A percentile compares a stretch with the other conserved stretches of the same genome.
phyloP scores from a whole-genome alignment of 2,797 vertebrate genomes.

The Emydoidea blandingii region DNA sequence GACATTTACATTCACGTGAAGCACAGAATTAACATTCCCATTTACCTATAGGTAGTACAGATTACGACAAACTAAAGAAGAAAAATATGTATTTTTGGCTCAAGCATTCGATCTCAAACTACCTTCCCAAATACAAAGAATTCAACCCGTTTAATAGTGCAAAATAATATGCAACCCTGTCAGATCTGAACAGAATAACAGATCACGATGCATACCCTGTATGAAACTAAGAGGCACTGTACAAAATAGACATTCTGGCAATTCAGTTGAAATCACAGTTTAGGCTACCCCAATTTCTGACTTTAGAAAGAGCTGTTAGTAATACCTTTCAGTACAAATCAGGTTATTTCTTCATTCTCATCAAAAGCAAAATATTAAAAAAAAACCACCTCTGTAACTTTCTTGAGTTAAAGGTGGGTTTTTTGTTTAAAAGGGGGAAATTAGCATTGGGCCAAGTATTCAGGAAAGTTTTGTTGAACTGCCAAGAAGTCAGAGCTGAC shows the following conservation, averaged over 20 bases:
- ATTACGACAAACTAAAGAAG: conserved; percentile 60
- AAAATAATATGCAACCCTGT: neutral
- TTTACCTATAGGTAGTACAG: conserved; percentile 55
- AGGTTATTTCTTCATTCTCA: neutral
- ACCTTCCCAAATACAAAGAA: neutral
- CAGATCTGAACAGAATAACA: neutral
- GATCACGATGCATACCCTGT: neutral
- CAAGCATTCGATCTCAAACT: conserved; percentile 61
- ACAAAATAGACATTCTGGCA: neutral
- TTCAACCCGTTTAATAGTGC: neutral
- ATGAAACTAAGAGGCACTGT: neutral
- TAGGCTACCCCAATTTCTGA: neutral
- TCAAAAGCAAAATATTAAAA: neutral
- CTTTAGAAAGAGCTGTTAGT: neutral
- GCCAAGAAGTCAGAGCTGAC: neutral
- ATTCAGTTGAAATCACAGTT: neutral
- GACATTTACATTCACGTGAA: conserved; percentile 72
- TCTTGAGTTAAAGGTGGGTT: neutral
- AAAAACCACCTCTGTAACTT: neutral
- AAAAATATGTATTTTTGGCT: conserved; percentile 45
- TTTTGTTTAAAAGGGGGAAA: neutral
- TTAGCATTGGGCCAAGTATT: neutral
- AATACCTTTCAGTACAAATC: neutral
- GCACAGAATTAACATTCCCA: conserved; percentile 68
- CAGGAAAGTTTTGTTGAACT: neutral